Conservation (phyloP, 2,797 vertebrate species). For the Sciurus carolinensis region DNA sequence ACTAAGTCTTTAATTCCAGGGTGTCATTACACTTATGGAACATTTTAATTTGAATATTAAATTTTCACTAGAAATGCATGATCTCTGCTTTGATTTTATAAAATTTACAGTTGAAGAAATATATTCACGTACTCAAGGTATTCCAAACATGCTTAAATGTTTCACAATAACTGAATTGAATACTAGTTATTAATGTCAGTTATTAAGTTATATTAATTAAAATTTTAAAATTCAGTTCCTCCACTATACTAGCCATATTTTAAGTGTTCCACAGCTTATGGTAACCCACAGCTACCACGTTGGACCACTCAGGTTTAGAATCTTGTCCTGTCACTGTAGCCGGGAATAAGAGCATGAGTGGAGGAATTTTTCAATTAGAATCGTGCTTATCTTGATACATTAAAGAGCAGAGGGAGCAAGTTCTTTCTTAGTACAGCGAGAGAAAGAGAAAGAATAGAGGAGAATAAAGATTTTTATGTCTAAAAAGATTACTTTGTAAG, state of each 20-base stretch:
- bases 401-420: background rate
- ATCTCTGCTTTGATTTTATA: conserved; percentile 9
- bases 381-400: background rate
- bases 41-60: background rate
- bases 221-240: background rate
- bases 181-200: background rate
- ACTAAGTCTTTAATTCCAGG: background rate
- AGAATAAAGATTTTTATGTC: background rate
- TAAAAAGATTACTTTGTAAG: background rate
- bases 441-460: background rate
- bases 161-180: background rate
- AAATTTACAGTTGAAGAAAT: background rate
- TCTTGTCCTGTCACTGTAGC: background rate
- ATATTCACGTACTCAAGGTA: background rate
- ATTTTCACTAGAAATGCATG: background rate
- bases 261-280: background rate
- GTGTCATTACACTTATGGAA: background rate
- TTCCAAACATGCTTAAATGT: background rate
- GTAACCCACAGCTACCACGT: background rate
- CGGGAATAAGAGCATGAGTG: background rate
- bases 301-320: background rate
- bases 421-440: no score
- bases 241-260: background rate
- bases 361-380: background rate
- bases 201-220: background rate